Evolutionary conservation across 2,797 vertebrate genomes (phyloP).

Genomic region (Rhodeus uyekii): DNA sequence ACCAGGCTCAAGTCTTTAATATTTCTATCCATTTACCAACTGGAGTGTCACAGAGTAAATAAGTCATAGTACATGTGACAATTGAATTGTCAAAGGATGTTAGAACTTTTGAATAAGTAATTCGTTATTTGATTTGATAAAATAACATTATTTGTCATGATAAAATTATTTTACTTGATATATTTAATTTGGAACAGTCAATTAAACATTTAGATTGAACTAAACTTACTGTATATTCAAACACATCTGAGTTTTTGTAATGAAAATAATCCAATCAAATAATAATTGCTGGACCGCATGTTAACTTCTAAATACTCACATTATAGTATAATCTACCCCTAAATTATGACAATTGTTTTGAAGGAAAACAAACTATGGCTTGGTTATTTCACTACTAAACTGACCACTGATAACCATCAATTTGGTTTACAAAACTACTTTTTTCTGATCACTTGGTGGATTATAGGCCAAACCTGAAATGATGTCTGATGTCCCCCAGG

Average conservation of each 20-base stretch:
- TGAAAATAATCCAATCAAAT: not conserved
- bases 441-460: not conserved
- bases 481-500: not conserved
- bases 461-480: not conserved
- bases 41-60: not conserved
- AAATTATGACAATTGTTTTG: not conserved
- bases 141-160: too few relatives aligned
- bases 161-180: not conserved
- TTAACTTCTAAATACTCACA: not conserved
- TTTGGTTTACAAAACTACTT: not conserved
- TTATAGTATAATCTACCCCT: not conserved
- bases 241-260: not conserved
- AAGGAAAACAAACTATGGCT: not conserved
- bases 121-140: too few relatives aligned
- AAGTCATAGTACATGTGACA: slow-evolving; percentile 1
- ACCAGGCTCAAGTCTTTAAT: not conserved
- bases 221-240: not conserved
- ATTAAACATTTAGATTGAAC: not conserved
- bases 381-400: not conserved
- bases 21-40: not conserved
- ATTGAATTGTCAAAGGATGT: not conserved
- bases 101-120: not conserved
- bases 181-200: not conserved
- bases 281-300: not conserved
- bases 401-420: not conserved